Evolutionary conservation across 2,888 invertebrate genomes (phyloP).

Genomic region (Halictus ligatus): DNA sequence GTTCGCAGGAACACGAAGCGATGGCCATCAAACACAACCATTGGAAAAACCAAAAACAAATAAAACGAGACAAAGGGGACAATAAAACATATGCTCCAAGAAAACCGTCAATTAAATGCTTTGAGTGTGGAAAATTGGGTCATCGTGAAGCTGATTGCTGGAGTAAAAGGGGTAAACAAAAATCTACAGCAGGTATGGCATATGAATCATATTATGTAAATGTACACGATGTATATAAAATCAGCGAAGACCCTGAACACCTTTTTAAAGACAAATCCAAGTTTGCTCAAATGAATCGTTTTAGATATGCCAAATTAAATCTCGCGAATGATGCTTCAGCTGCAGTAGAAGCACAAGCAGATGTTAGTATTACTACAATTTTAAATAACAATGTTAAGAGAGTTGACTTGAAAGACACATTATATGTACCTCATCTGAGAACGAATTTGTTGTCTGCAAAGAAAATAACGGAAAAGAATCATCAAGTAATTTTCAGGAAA

Average conservation of each 20-base stretch:
- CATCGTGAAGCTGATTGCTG: neutral
- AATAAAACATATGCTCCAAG: neutral
- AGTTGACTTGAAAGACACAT: neutral
- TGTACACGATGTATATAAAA: neutral
- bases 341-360: neutral
- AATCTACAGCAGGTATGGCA: neutral
- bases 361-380: neutral
- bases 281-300: neutral
- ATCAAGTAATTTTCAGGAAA: neutral
- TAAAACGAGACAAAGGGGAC: neutral
- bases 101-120: neutral
- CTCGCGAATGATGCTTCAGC: neutral
- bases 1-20: neutral
- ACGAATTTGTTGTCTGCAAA: neutral
- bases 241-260: neutral
- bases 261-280: neutral
- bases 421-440: neutral
- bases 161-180: neutral
- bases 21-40: neutral
- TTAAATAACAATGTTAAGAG: neutral
- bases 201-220: neutral
- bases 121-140: neutral
- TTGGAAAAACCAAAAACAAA: neutral
- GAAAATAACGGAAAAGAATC: neutral
- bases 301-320: neutral